phyloP scores from a whole-genome alignment of 2,113 vertebrate species.

The Spermophilus dauricus region DNA sequence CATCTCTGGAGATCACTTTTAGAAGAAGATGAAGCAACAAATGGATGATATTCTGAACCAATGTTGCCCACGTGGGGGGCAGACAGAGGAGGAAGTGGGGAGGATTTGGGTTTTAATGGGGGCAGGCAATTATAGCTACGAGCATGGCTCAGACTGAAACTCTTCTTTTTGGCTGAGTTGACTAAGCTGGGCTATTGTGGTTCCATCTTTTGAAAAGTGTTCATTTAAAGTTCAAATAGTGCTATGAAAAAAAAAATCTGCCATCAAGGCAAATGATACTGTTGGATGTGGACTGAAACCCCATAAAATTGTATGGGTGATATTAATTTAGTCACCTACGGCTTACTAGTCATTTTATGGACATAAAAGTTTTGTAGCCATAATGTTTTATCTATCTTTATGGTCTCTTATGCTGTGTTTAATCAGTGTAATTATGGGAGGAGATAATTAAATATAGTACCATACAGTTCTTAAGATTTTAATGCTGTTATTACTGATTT shows the following conservation, averaged over 20 bases:
- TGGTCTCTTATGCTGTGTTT: constrained; percentile 90
- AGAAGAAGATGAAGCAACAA: constrained; percentile 68
- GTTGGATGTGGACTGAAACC: constrained; percentile 82
- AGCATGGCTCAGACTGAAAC: constrained; percentile 44
- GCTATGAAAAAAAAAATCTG: constrained; percentile 83
- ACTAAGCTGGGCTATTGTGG: constrained; percentile 72
- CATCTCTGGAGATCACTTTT: constrained; percentile 51
- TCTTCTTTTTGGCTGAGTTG: constrained; percentile 35
- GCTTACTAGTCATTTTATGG: constrained; percentile 93
- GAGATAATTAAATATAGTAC: constrained; percentile 91
- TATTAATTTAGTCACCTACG: constrained; percentile 92
- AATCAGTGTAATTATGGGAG: constrained; percentile 91
- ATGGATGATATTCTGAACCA: constrained; percentile 60
- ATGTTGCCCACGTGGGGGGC: not conserved
- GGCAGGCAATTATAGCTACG: constrained; percentile 62
- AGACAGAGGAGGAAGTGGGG: not conserved
- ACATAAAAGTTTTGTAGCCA: constrained; percentile 90
- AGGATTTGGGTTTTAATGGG: not conserved
- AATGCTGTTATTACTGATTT: constrained; percentile 86
- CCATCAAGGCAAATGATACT: constrained; percentile 83
- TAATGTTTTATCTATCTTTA: constrained; percentile 92
- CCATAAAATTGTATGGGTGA: constrained; percentile 89
- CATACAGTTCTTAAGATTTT: constrained; percentile 89
- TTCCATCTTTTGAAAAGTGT: constrained; percentile 74
- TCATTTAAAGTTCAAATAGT: constrained; percentile 82